Percentiles rank a stretch among this genome's conserved stretches.
These are phyloP conservation scores for Merluccius polli DNA, from an alignment of 2,797 vertebrate species.

Conservation along the genomic window DNA sequence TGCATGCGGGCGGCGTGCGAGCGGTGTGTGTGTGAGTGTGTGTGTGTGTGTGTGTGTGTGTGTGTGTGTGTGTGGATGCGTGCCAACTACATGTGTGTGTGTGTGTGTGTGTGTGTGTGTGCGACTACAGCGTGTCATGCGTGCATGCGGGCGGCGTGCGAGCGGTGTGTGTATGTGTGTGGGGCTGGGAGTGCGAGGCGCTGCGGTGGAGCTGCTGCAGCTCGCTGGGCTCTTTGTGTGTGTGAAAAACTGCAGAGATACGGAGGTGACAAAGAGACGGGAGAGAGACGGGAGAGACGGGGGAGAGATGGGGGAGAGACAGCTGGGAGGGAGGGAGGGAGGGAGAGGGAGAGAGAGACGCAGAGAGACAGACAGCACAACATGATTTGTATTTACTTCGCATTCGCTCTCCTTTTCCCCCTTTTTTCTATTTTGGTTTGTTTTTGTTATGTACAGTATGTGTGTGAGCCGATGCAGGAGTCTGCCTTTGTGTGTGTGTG, in stretches of 20 bases:
- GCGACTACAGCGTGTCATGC: no score
- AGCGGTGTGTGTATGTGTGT: no score
- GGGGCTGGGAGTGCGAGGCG: background rate
- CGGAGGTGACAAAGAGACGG: conserved; percentile 9
- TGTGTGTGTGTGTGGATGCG: background rate
- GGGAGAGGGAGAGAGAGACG: background rate
- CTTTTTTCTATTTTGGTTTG: no score
- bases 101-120: no score
- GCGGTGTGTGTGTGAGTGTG: no score
- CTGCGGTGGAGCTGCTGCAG: background rate
- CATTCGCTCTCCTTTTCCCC: background rate
- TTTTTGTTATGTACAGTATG: background rate
- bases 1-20: no score
- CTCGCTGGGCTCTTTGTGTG: background rate
- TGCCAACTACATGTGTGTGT: no score
- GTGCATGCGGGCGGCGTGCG: background rate
- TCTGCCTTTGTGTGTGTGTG: background rate
- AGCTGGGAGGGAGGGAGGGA: no score
- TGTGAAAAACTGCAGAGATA: background rate
- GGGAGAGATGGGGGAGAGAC: no score
- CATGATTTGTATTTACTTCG: background rate
- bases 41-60: no score
- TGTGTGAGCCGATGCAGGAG: background rate
- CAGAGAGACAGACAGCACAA: background rate
- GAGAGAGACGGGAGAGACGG: no score